A percentile compares a stretch with the other conserved stretches of the same genome.
These are phyloP conservation scores for Gallinago media DNA, from an alignment of 2,113 vertebrate genomes.

Conservation along the genomic window DNA sequence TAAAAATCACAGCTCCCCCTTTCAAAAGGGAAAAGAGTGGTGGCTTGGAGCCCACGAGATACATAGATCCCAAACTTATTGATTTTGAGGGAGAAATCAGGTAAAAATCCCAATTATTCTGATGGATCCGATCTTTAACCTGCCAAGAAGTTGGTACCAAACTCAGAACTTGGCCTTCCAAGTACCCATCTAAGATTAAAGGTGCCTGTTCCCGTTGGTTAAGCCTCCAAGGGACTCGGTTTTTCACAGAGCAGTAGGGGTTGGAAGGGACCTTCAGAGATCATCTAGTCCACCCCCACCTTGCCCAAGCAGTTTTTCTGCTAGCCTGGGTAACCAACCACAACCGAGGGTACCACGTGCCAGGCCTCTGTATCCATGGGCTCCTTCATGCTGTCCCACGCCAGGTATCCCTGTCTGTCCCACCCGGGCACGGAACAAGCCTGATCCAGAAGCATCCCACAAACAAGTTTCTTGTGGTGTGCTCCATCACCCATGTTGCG, in stretches of 20 bases:
- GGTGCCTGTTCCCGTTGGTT: not conserved
- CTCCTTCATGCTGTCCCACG: not conserved
- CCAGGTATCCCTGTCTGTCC: accelerated
- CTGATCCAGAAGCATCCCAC: not conserved
- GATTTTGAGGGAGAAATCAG: not conserved
- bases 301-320: not conserved
- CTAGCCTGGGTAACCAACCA: not conserved
- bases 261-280: not conserved
- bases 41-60: not conserved
- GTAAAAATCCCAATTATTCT: not conserved
- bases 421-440: accelerated
- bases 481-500: accelerated
- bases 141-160: not conserved
- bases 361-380: not conserved
- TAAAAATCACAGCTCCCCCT: not conserved
- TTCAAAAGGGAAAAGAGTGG: not conserved
- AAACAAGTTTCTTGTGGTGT: accelerated
- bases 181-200: not conserved
- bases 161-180: not conserved
- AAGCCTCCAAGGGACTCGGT: not conserved
- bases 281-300: not conserved
- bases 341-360: not conserved
- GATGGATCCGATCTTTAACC: not conserved
- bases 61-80: not conserved
- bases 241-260: not conserved